phyloP scores from a whole-genome alignment of 1,140 invertebrate species.

The Coelopa frigida region DNA sequence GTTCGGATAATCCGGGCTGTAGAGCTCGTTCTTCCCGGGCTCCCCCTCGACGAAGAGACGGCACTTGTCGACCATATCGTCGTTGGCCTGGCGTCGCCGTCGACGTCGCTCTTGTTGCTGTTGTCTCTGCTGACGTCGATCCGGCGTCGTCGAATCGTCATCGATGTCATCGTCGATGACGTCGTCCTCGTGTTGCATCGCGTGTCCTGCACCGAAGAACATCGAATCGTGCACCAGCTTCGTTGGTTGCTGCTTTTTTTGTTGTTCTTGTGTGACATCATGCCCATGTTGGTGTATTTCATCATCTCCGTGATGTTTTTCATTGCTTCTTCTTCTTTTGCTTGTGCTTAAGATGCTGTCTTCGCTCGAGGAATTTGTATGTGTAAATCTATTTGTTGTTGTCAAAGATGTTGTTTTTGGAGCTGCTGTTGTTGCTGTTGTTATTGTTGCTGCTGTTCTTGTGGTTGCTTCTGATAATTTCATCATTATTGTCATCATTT shows the following conservation, averaged over 20 bases:
- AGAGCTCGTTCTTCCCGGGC: slow-evolving; percentile 56
- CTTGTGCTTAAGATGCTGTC: background rate
- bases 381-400: background rate
- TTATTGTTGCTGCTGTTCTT: slow-evolving; percentile 9
- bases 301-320: too few species aligned
- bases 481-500: slow-evolving; percentile 7
- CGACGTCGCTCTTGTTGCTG: background rate
- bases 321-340: background rate
- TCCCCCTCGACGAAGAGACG: slow-evolving; percentile 52
- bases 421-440: slow-evolving; percentile 1
- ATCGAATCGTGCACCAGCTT: background rate
- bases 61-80: slow-evolving; percentile 34
- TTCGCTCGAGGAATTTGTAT: background rate
- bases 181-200: background rate
- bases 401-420: slow-evolving; percentile 5
- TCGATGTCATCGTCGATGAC: background rate
- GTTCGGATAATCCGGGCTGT: slow-evolving; percentile 64
- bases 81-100: slow-evolving; percentile 21
- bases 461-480: background rate
- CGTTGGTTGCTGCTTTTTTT: background rate
- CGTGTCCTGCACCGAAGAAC: background rate
- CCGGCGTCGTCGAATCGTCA: slow-evolving; percentile 4
- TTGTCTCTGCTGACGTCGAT: slow-evolving; percentile 12
- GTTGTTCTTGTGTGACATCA: too few species aligned
- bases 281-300: too few species aligned